Conservation (phyloP, 2,113 vertebrate species). For the Danio rerio region DNA sequence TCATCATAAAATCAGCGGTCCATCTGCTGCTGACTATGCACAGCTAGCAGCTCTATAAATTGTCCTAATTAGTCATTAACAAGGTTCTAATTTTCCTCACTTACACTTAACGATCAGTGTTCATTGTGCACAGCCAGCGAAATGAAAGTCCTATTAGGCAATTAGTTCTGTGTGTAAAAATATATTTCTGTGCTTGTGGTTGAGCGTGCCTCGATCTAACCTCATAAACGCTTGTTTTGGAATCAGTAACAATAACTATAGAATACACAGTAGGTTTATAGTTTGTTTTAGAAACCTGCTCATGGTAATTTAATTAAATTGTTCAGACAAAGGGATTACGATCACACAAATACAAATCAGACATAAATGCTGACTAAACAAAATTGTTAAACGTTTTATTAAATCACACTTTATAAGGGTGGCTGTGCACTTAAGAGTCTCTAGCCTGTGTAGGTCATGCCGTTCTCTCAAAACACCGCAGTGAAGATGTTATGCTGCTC, state of each 20-base stretch:
- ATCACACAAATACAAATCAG: neutral
- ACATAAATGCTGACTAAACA: slow-evolving; percentile 14
- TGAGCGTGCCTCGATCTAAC: neutral
- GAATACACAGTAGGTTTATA: slow-evolving; percentile 18
- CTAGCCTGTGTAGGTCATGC: slow-evolving; percentile 3
- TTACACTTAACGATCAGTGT: slow-evolving; percentile 24
- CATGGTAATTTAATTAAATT: neutral
- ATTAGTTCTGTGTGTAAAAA: neutral
- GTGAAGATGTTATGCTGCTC: slow-evolving; percentile 10
- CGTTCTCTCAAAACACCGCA: slow-evolving; percentile 3
- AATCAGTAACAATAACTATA: neutral
- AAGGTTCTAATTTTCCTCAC: slow-evolving; percentile 33
- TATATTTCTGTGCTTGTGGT: slow-evolving; percentile 17
- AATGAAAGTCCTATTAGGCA: slow-evolving; percentile 32
- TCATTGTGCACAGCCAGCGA: slow-evolving; percentile 3
- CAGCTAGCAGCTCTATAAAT: slow-evolving; percentile 12
- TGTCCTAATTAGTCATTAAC: slow-evolving; percentile 38
- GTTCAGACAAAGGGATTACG: slow-evolving; percentile 27
- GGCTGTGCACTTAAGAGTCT: slow-evolving; percentile 3
- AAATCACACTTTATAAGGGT: neutral
- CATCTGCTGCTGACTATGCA: slow-evolving; percentile 18
- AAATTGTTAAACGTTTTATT: neutral
- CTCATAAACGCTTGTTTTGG: slow-evolving; percentile 13
- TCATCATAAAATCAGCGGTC: neutral
- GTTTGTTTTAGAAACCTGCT: neutral